A percentile compares a stretch with the other conserved stretches of the same genome.
These are phyloP conservation scores for Sebastes kiyomatsui DNA, from an alignment of 2,797 vertebrate species.

Conservation along the genomic window DNA sequence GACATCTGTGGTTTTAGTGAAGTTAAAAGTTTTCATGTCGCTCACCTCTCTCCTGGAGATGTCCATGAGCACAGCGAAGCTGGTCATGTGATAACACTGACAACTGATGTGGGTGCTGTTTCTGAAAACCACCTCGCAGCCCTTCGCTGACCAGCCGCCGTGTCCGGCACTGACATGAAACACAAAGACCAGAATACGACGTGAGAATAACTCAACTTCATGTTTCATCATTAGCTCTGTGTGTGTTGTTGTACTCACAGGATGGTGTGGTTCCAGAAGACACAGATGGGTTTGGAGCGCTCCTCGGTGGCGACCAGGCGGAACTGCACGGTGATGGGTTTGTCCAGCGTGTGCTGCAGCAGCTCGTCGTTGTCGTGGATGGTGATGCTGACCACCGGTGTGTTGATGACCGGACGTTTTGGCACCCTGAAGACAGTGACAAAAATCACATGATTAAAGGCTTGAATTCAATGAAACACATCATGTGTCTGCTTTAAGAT, in stretches of 20 bases:
- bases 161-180: constrained; percentile 74
- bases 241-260: constrained; percentile 81
- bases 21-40: fast-evolving
- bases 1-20: neutral
- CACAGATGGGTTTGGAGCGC: constrained; percentile 95
- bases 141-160: constrained; percentile 93
- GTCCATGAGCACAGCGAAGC: constrained; percentile 96
- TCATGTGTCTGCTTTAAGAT: neutral
- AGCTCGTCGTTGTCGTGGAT: constrained; percentile 87
- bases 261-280: constrained; percentile 97
- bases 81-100: constrained; percentile 96
- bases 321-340: constrained; percentile 94
- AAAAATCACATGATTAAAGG: neutral
- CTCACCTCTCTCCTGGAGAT: constrained; percentile 92
- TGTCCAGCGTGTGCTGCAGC: constrained; percentile 83
- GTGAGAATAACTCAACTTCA: neutral
- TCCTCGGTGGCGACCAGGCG: constrained; percentile 92
- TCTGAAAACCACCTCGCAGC: constrained; percentile 93
- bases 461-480: too few species aligned
- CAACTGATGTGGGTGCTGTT: constrained; percentile 95
- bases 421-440: constrained; percentile 83
- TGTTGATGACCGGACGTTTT: constrained; percentile 95
- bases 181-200: neutral
- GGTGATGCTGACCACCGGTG: constrained; percentile 92
- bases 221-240: neutral